phyloP scores from a whole-genome alignment of 2,888 invertebrate genomes.

The Eristalinus aeneus region DNA sequence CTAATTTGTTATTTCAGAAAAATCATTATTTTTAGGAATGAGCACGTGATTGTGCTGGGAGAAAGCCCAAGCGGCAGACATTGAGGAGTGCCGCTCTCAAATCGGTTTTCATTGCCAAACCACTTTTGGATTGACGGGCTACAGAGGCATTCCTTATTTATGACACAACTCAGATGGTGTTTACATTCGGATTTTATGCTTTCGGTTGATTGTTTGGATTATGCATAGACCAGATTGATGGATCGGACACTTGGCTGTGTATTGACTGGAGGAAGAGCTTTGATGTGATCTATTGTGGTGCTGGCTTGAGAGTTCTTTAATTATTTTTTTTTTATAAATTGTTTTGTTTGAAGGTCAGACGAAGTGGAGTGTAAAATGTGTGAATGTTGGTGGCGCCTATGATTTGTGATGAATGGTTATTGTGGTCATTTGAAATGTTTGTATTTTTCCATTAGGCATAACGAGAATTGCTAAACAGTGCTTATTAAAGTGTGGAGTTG shows the following conservation, averaged over 20 bases:
- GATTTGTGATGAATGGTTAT: background rate
- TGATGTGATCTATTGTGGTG: background rate
- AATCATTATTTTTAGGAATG: slow-evolving; percentile 46
- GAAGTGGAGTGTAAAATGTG: background rate
- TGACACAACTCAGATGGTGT: slow-evolving; percentile 31
- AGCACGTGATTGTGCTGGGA: slow-evolving; percentile 32
- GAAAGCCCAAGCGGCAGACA: background rate
- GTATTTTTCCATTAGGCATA: no score
- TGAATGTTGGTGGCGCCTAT: background rate
- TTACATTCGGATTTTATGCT: slow-evolving; percentile 45
- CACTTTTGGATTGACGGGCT: slow-evolving; percentile 36
- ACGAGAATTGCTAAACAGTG: no score
- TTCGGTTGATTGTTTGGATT: slow-evolving; percentile 33
- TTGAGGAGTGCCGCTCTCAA: slow-evolving; percentile 4
- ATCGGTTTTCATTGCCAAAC: slow-evolving; percentile 35
- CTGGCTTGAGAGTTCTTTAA: background rate
- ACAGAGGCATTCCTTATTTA: slow-evolving; percentile 41
- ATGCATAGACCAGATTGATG: slow-evolving; percentile 8
- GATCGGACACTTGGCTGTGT: background rate
- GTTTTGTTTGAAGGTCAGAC: background rate
- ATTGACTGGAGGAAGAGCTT: background rate
- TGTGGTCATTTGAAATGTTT: no score
- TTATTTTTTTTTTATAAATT: background rate
- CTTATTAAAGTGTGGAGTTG: no score
- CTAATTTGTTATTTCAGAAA: background rate